Conservation (phyloP, 2,888 invertebrate species). For the Copidosoma aretas region DNA sequence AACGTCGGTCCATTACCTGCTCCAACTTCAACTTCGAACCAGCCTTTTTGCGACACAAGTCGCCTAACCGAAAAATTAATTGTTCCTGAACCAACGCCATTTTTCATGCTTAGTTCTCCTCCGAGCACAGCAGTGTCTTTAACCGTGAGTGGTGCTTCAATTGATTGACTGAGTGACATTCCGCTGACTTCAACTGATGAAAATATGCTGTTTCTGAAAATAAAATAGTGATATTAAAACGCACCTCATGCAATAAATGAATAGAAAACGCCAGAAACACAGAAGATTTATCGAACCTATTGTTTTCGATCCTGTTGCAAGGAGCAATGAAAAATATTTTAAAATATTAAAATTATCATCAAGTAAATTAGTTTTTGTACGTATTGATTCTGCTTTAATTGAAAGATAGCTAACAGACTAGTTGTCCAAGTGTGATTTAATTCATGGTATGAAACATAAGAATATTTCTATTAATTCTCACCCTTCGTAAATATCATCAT, state of each 20-base stretch:
- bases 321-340: slow-evolving; percentile 12
- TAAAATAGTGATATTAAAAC: slow-evolving; percentile 15
- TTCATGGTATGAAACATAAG: slow-evolving; percentile 18
- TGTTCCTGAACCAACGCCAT: slow-evolving; percentile 85
- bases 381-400: slow-evolving; percentile 4
- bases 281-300: slow-evolving; percentile 27
- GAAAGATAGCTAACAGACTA: neutral
- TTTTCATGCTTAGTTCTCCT: slow-evolving; percentile 83
- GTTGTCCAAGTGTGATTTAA: too few relatives aligned
- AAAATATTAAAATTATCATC: slow-evolving; percentile 8
- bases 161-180: slow-evolving; percentile 90
- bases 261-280: neutral
- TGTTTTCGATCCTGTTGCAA: slow-evolving; percentile 20
- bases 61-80: slow-evolving; percentile 79
- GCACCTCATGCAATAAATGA: neutral
- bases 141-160: slow-evolving; percentile 88
- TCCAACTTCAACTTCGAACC: slow-evolving; percentile 85
- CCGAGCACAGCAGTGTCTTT: slow-evolving; percentile 85
- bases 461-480: slow-evolving; percentile 51
- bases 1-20: slow-evolving; percentile 84
- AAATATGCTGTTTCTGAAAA: slow-evolving; percentile 64
- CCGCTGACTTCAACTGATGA: slow-evolving; percentile 89
- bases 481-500: slow-evolving; percentile 63
- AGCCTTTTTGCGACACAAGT: slow-evolving; percentile 81
- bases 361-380: neutral